These are phyloP conservation scores for Macquaria ambigua DNA, from an alignment of 2,113 vertebrate genomes.

Conservation along the genomic window DNA sequence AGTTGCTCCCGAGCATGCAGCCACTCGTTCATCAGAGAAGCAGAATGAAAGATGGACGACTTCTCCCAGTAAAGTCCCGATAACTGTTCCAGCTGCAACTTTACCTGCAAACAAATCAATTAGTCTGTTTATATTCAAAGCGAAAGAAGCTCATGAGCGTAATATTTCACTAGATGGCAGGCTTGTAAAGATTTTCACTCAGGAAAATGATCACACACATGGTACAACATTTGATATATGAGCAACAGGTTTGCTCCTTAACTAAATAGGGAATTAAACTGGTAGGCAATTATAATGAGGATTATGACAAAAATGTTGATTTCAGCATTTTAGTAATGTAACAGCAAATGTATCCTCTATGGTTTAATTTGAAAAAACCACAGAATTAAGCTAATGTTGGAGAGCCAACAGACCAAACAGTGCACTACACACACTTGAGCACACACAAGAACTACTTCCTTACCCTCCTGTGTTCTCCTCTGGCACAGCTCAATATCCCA, in stretches of 20 bases:
- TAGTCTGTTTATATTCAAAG: background rate
- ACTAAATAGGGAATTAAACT: background rate
- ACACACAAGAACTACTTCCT: background rate
- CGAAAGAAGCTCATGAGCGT: background rate
- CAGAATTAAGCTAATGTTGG: background rate
- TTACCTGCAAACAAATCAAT: slow-evolving; percentile 79
- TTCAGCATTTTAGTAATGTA: background rate
- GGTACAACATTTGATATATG: background rate
- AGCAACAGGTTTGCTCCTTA: background rate
- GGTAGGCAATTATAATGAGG: background rate
- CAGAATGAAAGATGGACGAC: slow-evolving; percentile 86
- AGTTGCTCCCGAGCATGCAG: slow-evolving; percentile 83
- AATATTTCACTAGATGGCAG: slow-evolving; percentile 40
- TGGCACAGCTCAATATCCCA: slow-evolving; percentile 88
- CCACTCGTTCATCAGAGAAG: slow-evolving; percentile 82
- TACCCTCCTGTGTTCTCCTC: slow-evolving; percentile 82
- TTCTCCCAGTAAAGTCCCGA: slow-evolving; percentile 84
- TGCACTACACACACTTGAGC: background rate
- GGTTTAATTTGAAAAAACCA: background rate
- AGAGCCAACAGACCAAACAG: background rate
- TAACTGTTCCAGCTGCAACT: slow-evolving; percentile 82
- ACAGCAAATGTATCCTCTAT: background rate
- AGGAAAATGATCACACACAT: background rate
- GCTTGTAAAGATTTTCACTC: slow-evolving; percentile 32
- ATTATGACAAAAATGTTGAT: background rate